A percentile compares a stretch with the other conserved stretches of the same genome.
Evolutionary conservation across 2,113 vertebrate species (phyloP).

Genomic region (Phrynosoma blainvillii): DNA sequence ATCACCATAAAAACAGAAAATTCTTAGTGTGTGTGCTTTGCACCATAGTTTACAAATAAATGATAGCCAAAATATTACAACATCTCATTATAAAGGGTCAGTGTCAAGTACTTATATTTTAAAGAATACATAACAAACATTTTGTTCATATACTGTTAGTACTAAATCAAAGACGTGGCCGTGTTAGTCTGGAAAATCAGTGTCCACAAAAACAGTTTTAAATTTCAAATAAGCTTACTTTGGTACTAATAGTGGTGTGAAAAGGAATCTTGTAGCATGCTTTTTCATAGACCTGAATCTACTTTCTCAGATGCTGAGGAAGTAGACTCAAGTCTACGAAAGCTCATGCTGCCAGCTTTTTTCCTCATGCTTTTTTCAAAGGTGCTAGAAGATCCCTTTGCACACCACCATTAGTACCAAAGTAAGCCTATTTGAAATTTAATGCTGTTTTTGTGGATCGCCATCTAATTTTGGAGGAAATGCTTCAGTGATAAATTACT

Average conservation of each 20-base stretch:
- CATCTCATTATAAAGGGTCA: constrained; percentile 37
- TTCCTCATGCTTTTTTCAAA: too few species aligned
- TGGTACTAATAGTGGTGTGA: not conserved
- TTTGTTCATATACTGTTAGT: constrained; percentile 32
- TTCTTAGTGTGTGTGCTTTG: not conserved
- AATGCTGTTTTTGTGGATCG: not conserved
- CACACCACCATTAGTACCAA: not conserved
- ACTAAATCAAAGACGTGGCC: not conserved
- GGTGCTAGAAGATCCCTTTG: too few species aligned
- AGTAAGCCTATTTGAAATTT: constrained; percentile 22
- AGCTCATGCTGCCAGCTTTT: too few species aligned
- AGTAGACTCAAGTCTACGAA: too few species aligned
- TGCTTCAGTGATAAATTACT: not conserved
- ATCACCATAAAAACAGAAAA: not conserved
- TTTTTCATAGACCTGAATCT: too few species aligned
- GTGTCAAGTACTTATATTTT: constrained; percentile 40
- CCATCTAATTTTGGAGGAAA: not conserved
- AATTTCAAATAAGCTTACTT: constrained; percentile 19
- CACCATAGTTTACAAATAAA: not conserved
- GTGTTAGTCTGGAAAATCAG: too few species aligned
- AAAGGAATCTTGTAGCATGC: too few species aligned
- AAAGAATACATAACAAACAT: not conserved
- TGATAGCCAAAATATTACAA: constrained; percentile 3
- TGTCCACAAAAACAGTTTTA: not conserved
- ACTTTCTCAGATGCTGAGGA: too few species aligned